Base-by-base conservation (phyloP, 2,797 vertebrate species). In the Coilia nasus region DNA sequence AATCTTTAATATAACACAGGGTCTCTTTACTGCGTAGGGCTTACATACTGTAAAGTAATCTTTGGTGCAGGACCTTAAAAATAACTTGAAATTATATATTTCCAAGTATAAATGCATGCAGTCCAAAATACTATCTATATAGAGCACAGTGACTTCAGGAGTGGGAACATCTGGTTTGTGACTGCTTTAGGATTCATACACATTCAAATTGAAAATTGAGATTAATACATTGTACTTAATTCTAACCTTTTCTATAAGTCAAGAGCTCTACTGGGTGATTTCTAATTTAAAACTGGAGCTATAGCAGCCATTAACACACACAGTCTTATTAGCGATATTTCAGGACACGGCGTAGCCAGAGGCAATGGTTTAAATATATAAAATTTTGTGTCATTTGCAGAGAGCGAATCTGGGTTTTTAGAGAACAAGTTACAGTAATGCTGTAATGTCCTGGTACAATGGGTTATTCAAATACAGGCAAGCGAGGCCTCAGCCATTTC, bases 311-410 rank as follows among this genome's bases (percentile, higher is more conserved):
- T 90, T 92, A 92, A 93, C 93, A 89, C 91, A 90, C 92, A 90
- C 90, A 89, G 94, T 90, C 93, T 95, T 95, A 94, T 95, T 94
- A 94, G 92, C 94, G 94, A 94, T 90, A 90, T 95, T 93, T 93
- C 91, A 92, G 95, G 93, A 92, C 93, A 88, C 83, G 41, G 86
- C 81, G 91, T 92, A 93, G 94, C 94, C 92, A 90, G 92, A 84
- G 93, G 94, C 93, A 93, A 94, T 90, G 83, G 90, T 92, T 94
- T 93, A 94, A 92, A 95, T 91, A 92, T 91, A 87, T 94, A 94
- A 90, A 91, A 94, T 94, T 95, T 92, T 92, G 89, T 93, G 89
- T 93, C 92, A 91, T 93, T 92, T 90, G 91, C 71, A 83, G 82
- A 90, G 50, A 54, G 50, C 7, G 50, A 93, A 94, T 94, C 93